Conservation (phyloP, 2,888 invertebrate species). For the Branchellion lobata region DNA sequence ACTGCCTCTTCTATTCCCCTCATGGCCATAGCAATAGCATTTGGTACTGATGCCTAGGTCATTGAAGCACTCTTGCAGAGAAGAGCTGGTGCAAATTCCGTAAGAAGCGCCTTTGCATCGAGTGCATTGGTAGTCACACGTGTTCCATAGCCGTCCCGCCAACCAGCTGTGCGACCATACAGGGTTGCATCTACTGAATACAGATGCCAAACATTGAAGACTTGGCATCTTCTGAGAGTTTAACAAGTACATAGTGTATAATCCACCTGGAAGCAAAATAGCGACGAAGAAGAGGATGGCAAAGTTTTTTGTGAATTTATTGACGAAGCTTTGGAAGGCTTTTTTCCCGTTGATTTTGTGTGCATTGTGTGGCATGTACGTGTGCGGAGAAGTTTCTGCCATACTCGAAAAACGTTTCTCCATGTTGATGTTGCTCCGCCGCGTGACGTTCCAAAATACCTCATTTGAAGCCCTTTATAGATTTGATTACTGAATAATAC, state of each 20-base stretch:
- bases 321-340: neutral
- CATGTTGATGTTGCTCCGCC: neutral
- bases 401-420: too few species aligned
- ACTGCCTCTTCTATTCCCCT: neutral
- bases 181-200: constrained; percentile 34
- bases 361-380: too few species aligned
- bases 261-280: neutral
- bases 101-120: constrained; percentile 17
- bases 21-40: constrained; percentile 21
- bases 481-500: too few species aligned
- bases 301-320: neutral
- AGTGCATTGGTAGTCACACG: neutral
- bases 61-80: neutral
- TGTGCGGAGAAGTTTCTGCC: too few species aligned
- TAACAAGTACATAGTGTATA: neutral
- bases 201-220: neutral
- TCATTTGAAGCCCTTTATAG: too few species aligned
- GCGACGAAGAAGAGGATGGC: neutral
- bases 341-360: too few species aligned
- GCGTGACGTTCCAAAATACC: too few species aligned
- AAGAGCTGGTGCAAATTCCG: constrained; percentile 6
- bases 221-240: neutral
- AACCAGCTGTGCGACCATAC: neutral
- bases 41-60: neutral
- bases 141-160: neutral